Base-by-base conservation (phyloP, 2,888 invertebrate species). In the Ornithoptera alexandrae region DNA sequence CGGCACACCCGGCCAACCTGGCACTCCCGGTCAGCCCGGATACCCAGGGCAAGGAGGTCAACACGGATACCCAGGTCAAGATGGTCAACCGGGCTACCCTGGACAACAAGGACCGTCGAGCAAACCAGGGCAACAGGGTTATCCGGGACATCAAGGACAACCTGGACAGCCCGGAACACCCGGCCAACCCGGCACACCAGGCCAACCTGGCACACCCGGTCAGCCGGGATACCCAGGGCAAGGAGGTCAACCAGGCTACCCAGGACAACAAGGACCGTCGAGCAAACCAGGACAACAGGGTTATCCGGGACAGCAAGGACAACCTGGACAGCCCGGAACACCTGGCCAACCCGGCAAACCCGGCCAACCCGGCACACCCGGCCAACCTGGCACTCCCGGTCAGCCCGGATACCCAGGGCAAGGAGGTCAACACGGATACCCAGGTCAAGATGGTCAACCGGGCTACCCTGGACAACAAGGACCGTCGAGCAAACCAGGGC, bases 381-480 rank as follows among this genome's bases (percentile, higher is more conserved):
- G 39, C 10, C 39, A 39, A 10, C 39, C 79, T 0, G 74, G 74
- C 2, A 42, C 72, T 53, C 71, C 67, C 30, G 73, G 74, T 4
- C 5, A 36, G 78, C 39, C 39, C 1, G 39, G 39, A 2, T 39
- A 39, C 8, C 39, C 39, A 39, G 39, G 39, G 6, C 39, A 39
- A 12, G 73, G 74, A 46, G 75, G 74, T 30, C 42, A 66, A 78
- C 80, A 79, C 69, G 81, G 74, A 4, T 18, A 73, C 62, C 80
- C 79, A 69, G 53, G 53, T 2, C 77, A 77, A 1, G 74, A 79
- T 71, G 39, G 62, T 0, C 10, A 53, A 53, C 53, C 53, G 0
- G 75, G 74, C 0, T 68, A 62, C 7, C 91, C n/a, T 77, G 82
- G 72, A 78, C 71, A 75, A 3, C 79, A 80, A 5, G 81, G 84